These are phyloP conservation scores for Platalea minor DNA, from an alignment of 2,797 vertebrate species.

Conservation along the genomic window DNA sequence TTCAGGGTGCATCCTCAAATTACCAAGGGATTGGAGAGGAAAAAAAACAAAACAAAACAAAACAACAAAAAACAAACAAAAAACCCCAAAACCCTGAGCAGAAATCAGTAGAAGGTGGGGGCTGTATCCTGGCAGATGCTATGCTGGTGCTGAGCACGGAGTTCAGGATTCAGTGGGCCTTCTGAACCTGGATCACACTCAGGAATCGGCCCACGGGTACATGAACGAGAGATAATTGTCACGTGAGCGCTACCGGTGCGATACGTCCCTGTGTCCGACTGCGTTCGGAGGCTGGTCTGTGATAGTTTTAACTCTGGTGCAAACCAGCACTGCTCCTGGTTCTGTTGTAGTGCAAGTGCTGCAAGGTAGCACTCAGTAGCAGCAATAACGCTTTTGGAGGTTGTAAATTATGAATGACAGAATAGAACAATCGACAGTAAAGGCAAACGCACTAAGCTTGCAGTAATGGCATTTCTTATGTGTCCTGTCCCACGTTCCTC, in stretches of 20 bases:
- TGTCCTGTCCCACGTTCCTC: background rate
- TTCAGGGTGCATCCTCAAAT: background rate
- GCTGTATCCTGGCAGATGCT: background rate
- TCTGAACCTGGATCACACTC: background rate
- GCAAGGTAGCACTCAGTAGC: background rate
- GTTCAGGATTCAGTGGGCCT: background rate
- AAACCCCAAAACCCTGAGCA: background rate
- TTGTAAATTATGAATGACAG: background rate
- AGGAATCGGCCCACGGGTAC: background rate
- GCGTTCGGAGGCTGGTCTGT: background rate
- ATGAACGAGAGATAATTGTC: background rate
- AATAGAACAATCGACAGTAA: background rate
- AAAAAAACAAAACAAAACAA: accelerated
- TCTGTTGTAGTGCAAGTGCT: background rate
- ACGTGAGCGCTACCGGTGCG: accelerated
- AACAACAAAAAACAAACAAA: no score
- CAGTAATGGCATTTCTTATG: background rate
- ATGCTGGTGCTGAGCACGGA: background rate
- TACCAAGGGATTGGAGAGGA: background rate
- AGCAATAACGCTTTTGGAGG: background rate
- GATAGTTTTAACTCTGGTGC: background rate
- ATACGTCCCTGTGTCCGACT: accelerated
- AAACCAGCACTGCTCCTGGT: background rate
- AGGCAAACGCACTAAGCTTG: background rate
- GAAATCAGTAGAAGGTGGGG: background rate